Percentiles rank a stretch among this genome's conserved stretches.
Evolutionary conservation across 2,888 invertebrate genomes (phyloP).

Genomic region (Oscheius sp.): DNA sequence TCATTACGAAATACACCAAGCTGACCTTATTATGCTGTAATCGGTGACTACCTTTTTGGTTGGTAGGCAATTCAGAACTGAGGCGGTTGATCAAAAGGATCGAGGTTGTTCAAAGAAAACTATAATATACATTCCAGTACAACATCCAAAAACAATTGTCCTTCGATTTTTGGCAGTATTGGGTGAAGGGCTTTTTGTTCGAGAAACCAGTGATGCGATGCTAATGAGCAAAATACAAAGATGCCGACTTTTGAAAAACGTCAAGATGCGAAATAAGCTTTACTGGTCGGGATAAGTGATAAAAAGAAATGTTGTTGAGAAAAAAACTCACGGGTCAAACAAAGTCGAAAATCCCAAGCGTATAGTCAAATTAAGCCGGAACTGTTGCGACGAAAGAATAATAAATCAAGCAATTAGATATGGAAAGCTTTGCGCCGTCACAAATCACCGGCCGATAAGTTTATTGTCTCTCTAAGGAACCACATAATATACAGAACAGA

Average conservation of each 20-base stretch:
- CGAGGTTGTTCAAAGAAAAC: conserved; percentile 9
- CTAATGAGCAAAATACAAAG: conserved; percentile 3
- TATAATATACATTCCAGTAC: not conserved
- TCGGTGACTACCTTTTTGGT: not conserved
- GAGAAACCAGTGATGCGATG: not conserved
- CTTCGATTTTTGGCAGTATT: not conserved
- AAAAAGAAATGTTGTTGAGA: not conserved
- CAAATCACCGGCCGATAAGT: not conserved
- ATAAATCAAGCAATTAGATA: conserved; percentile 14
- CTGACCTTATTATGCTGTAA: conserved; percentile 11
- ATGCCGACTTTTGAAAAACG: conserved; percentile 2
- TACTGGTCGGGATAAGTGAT: conserved; percentile 12
- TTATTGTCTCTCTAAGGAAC: no score
- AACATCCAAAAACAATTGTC: not conserved
- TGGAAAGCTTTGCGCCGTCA: not conserved
- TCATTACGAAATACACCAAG: conserved; percentile 17
- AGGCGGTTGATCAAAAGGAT: not conserved
- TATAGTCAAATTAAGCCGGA: conserved; percentile 11
- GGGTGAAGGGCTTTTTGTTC: not conserved
- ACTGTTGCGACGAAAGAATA: conserved; percentile 10
- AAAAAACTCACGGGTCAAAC: not conserved
- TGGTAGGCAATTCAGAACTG: not conserved
- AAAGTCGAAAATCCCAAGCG: conserved; percentile 19
- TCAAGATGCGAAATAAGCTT: conserved; percentile 4
- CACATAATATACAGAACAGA: no score